phyloP scores from a whole-genome alignment of 2,113 vertebrate genomes.

The Epinephelus moara region DNA sequence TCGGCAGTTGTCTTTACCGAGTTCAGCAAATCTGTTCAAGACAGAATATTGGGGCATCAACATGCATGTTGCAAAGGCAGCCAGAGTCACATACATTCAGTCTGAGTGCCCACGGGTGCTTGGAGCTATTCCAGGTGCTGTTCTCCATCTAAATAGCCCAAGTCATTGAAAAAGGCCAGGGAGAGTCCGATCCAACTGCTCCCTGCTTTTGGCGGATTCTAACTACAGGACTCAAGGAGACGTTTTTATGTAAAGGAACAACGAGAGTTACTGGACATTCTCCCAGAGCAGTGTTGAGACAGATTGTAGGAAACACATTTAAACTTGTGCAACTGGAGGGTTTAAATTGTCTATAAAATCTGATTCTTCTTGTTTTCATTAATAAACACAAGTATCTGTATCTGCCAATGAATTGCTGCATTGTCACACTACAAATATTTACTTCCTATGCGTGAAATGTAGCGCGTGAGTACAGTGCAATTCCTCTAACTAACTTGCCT shows the following conservation, averaged over 20 bases:
- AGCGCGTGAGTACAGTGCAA: constrained; percentile 12
- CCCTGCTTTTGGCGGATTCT: constrained; percentile 65
- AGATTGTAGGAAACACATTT: constrained; percentile 83
- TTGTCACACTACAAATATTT: constrained; percentile 39
- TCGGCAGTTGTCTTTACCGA: constrained; percentile 3
- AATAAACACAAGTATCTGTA: constrained; percentile 67
- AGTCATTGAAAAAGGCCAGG: constrained; percentile 63
- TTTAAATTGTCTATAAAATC: constrained; percentile 84
- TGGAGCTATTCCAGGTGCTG: constrained; percentile 76
- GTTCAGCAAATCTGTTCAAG: constrained; percentile 28
- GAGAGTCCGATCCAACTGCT: constrained; percentile 64
- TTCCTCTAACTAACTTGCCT: background rate
- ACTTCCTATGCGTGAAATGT: constrained; percentile 28
- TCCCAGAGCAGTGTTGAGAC: constrained; percentile 78
- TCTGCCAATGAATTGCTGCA: constrained; percentile 35
- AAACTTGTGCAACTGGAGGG: constrained; percentile 71
- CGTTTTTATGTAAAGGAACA: constrained; percentile 75
- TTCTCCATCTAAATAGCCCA: constrained; percentile 69
- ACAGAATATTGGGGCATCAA: constrained; percentile 42
- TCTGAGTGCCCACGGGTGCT: constrained; percentile 55
- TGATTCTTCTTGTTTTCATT: constrained; percentile 67
- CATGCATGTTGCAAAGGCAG: constrained; percentile 44
- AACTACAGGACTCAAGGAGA: constrained; percentile 58
- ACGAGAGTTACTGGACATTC: constrained; percentile 75
- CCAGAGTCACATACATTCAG: constrained; percentile 59